phyloP scores from a whole-genome alignment of 2,888 invertebrate species.

The Rhimphoctona megacephalus region DNA sequence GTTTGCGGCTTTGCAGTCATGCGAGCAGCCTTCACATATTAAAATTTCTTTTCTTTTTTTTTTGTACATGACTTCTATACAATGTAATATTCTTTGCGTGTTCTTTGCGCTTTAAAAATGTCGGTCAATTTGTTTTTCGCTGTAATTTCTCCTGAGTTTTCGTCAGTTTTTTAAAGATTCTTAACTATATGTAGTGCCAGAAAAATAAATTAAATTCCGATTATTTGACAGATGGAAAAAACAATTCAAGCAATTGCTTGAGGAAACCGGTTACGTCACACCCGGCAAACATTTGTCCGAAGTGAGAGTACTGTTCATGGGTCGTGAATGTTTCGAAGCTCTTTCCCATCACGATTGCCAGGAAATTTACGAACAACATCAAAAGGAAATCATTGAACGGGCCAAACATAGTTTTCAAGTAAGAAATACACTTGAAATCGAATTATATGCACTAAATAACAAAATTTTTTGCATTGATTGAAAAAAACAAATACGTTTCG shows the following conservation, averaged over 20 bases:
- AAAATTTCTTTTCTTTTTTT: neutral
- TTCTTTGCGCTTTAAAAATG: neutral
- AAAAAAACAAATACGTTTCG: neutral
- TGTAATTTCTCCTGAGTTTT: neutral
- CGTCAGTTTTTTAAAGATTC: neutral
- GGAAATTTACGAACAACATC: slow-evolving; percentile 97
- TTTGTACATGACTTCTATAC: neutral
- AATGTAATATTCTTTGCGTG: slow-evolving; percentile 27
- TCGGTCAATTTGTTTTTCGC: neutral
- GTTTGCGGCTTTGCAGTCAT: slow-evolving; percentile 60
- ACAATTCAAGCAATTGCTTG: slow-evolving; percentile 96
- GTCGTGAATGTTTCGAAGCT: slow-evolving; percentile 97
- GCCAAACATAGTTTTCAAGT: slow-evolving; percentile 96
- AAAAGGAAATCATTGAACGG: slow-evolving; percentile 94
- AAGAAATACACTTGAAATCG: slow-evolving; percentile 50
- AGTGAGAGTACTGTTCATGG: slow-evolving; percentile 96
- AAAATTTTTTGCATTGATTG: neutral
- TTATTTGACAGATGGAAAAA: slow-evolving; percentile 92
- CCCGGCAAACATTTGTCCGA: slow-evolving; percentile 97
- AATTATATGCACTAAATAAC: too few relatives aligned
- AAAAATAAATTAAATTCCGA: neutral
- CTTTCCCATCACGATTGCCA: slow-evolving; percentile 95
- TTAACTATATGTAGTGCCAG: neutral
- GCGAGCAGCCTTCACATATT: slow-evolving; percentile 15
- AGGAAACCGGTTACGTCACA: slow-evolving; percentile 97